A percentile compares a stretch with the other conserved stretches of the same genome.
Conservation (phyloP, 2,888 invertebrate genomes). For the Selenia dentaria region DNA sequence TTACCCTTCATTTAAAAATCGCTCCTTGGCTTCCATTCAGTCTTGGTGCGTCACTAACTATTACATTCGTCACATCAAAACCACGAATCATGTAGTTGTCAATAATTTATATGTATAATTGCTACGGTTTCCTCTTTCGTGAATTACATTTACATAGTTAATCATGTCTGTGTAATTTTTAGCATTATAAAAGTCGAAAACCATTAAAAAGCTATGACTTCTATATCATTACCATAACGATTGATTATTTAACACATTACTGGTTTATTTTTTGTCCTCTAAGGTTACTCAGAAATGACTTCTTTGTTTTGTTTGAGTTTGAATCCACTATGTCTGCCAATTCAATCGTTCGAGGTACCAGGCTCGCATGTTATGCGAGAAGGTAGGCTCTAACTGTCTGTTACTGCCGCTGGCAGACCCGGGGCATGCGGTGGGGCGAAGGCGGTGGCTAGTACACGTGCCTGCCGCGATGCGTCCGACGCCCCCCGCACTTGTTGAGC, state of each 20-base stretch:
- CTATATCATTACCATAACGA: neutral
- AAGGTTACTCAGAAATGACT: too few relatives aligned
- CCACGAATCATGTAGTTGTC: slow-evolving; percentile 11
- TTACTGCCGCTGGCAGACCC: slow-evolving; percentile 48
- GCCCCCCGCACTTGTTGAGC: slow-evolving; percentile 77
- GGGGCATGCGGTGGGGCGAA: slow-evolving; percentile 39
- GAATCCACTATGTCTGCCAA: slow-evolving; percentile 78
- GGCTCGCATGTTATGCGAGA: slow-evolving; percentile 56
- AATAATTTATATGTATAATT: slow-evolving; percentile 3
- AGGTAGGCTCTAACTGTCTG: slow-evolving; percentile 52
- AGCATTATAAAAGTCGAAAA: neutral
- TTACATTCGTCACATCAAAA: slow-evolving; percentile 30
- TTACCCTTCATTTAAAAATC: slow-evolving; percentile 31
- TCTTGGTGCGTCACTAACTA: slow-evolving; percentile 35
- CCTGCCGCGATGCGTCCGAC: slow-evolving; percentile 75
- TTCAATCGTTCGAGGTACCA: slow-evolving; percentile 69
- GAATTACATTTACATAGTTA: neutral
- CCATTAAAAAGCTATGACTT: slow-evolving; percentile 4
- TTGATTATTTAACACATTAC: slow-evolving; percentile 6
- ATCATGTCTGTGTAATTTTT: slow-evolving; percentile 1
- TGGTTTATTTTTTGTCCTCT: neutral
- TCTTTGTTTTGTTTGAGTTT: slow-evolving; percentile 46
- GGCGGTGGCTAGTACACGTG: slow-evolving; percentile 64
- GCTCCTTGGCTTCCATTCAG: slow-evolving; percentile 37
- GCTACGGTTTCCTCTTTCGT: neutral